Evolutionary conservation across 2,888 invertebrate species (phyloP), one percentile per base, ranked within the genome.

Genomic region (Pocota personata): DNA sequence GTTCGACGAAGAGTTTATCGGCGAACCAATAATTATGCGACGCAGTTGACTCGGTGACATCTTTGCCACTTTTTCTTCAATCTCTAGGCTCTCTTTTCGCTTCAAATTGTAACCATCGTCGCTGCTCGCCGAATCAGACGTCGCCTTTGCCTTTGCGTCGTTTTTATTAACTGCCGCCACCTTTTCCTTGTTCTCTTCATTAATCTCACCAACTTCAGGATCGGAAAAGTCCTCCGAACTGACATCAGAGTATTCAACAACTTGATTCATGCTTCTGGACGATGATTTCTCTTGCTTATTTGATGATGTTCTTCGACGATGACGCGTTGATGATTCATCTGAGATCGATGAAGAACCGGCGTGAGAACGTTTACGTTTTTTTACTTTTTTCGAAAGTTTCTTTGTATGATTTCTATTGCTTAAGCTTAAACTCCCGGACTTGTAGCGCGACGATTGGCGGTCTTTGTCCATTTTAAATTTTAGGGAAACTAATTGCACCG

Each of bases 151-250:
- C 19, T 62, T 67, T 19, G 6, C 6, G 0, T 73, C 73, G 19
- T 52, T 72, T 57, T 80, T 80, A 12, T 16, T 72, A 2, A 14
- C 1, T 2, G 12, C 1, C 21, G 16, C 1, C 4, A 8, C 6
- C 8, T 83, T 79, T 5, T 83, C 79, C 4, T 94, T 95, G 89
- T 94, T 95, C 90, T 95, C 96, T 90, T 96, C 96, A 91, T 96
- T 96, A 89, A 97, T 96, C 93, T 97, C 97, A 76, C 97, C 97
- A 50, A 97, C 96, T 93, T 98, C 97, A 1, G 97, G 97, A 90
- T 96, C 97, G 35, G 97, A 97, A 82, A 97, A 94, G 90, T 97
- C 97, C 92, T 97, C 97, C 12, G 97, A 97, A 92, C 97, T 97
- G 35, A 98, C 97, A 93, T 98, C 98, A 14, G 97, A 98, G 93